Conservation (phyloP, 2,888 invertebrate genomes). For the Neoascia interrupta region DNA sequence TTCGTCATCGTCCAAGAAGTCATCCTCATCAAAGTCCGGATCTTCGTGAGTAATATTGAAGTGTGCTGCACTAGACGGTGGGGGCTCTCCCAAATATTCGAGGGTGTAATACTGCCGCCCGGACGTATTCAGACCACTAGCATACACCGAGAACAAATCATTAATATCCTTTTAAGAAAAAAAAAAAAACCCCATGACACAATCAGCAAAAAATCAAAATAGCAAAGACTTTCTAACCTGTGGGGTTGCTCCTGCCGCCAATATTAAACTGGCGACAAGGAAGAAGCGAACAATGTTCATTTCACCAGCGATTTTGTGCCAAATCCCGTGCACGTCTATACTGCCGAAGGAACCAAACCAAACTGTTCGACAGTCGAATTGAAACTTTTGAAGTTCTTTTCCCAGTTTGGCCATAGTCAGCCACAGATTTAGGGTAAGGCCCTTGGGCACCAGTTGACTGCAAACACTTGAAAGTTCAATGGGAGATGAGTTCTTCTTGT, state of each 20-base stretch:
- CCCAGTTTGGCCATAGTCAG: not conserved
- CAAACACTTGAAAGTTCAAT: constrained; percentile 43
- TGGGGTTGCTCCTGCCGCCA: constrained; percentile 6
- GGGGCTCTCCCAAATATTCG: constrained; percentile 1
- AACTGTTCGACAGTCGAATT: constrained; percentile 30
- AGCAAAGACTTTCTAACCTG: constrained; percentile 14
- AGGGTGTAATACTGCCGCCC: constrained; percentile 38
- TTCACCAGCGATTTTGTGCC: not conserved
- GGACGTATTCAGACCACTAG: not conserved
- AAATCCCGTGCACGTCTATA: constrained; percentile 36
- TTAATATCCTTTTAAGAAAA: constrained; percentile 11
- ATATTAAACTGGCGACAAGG: not conserved
- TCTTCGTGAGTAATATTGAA: constrained; percentile 13
- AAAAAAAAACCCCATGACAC: not conserved
- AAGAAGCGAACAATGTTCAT: constrained; percentile 9
- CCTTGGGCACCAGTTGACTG: constrained; percentile 46
- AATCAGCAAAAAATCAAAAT: not conserved
- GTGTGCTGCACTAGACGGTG: not conserved
- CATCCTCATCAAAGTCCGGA: constrained; percentile 8
- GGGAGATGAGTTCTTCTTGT: constrained; percentile 8
- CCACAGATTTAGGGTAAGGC: constrained; percentile 23
- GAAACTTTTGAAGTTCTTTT: constrained; percentile 11
- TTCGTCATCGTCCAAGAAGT: constrained; percentile 13
- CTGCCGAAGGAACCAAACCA: constrained; percentile 18
- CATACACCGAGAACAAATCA: constrained; percentile 18